A percentile compares a stretch with the other conserved stretches of the same genome.
These are phyloP conservation scores for Urosaurus nigricauda DNA, from an alignment of 2,797 vertebrate species.

Conservation along the genomic window DNA sequence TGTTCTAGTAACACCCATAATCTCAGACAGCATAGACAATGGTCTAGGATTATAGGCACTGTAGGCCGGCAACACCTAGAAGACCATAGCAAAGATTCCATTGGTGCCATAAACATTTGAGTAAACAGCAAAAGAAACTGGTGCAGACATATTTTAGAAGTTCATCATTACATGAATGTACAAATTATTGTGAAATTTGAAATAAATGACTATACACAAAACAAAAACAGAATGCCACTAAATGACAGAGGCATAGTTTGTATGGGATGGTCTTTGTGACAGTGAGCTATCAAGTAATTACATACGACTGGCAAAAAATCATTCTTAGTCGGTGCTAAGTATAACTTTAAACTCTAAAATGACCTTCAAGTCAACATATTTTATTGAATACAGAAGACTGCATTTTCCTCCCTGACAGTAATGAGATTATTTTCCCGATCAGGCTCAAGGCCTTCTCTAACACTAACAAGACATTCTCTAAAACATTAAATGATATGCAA, in stretches of 20 bases:
- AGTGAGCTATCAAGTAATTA: conserved; percentile 15
- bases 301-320: conserved; percentile 10
- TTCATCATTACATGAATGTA: too few relatives aligned
- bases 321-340: conserved; percentile 39
- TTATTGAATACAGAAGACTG: conserved; percentile 28
- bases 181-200: conserved; percentile 5
- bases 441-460: conserved; percentile 38
- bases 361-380: conserved; percentile 29
- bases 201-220: not conserved
- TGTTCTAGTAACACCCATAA: not conserved
- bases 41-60: not conserved
- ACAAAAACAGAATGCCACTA: not conserved
- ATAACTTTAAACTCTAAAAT: conserved; percentile 30
- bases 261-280: conserved; percentile 13
- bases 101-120: not conserved
- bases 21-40: not conserved
- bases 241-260: not conserved
- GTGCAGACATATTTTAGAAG: not conserved
- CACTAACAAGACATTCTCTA: too few relatives aligned
- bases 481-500: conserved; percentile 45
- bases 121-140: not conserved
- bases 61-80: not conserved
- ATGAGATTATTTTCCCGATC: conserved; percentile 58
- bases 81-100: not conserved
- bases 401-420: conserved; percentile 44